phyloP scores from a whole-genome alignment of 2,113 vertebrate genomes.

The Hippolais icterina region DNA sequence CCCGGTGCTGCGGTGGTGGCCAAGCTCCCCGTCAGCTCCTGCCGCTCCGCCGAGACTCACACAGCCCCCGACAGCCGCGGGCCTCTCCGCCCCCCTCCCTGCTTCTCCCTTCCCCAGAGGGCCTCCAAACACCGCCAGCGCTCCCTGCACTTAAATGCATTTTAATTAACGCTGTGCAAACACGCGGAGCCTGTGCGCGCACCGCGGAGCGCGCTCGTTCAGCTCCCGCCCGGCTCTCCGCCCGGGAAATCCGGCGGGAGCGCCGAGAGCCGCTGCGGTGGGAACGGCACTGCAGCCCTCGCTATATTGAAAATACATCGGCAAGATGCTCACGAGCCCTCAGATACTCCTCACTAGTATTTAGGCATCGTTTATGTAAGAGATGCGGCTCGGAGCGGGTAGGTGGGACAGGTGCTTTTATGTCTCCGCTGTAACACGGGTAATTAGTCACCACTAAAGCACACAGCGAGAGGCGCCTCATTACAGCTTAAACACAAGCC shows the following conservation, averaged over 20 bases:
- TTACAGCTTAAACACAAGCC: background rate
- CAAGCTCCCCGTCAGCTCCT: constrained; percentile 20
- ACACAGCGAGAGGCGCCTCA: background rate
- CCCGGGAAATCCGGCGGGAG: background rate
- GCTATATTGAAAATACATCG: background rate
- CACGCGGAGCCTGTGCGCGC: background rate
- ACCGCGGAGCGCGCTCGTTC: background rate
- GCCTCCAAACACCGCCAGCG: constrained; percentile 6
- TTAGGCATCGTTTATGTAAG: background rate
- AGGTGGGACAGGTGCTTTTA: background rate
- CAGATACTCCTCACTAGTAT: background rate
- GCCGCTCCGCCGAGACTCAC: background rate
- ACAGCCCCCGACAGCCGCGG: background rate
- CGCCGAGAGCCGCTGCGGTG: fast-evolving
- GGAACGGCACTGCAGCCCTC: background rate
- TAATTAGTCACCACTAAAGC: constrained; percentile 38
- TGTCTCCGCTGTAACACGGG: background rate
- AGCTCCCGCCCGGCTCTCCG: background rate
- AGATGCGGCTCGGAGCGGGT: background rate
- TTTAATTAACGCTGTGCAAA: constrained; percentile 72
- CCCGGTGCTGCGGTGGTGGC: background rate
- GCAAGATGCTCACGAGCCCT: background rate
- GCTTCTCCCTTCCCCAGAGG: constrained; percentile 9
- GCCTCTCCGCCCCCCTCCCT: background rate
- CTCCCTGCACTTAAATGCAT: constrained; percentile 60